phyloP scores from a whole-genome alignment of 2,888 invertebrate genomes.

The Homarus gammarus region DNA sequence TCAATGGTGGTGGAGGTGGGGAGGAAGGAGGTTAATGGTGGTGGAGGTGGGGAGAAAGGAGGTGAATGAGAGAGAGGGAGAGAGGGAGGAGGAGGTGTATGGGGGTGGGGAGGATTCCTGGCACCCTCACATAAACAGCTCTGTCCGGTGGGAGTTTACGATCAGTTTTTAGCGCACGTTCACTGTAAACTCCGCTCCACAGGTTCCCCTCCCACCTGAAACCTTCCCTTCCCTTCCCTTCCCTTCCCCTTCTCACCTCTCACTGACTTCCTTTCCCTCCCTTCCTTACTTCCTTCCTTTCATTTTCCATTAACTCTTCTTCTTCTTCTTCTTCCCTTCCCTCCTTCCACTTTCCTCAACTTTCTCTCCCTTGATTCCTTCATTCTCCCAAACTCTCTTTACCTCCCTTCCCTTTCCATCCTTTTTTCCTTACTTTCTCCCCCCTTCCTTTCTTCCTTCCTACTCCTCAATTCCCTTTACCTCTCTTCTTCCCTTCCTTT shows the following conservation, averaged over 20 bases:
- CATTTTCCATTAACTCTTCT: not conserved
- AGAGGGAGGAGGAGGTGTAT: not conserved
- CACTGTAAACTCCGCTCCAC: conserved; percentile 49
- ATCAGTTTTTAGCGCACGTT: conserved; percentile 38
- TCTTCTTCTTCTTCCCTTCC: not conserved
- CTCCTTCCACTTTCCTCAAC: not conserved
- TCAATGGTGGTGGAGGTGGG: not conserved
- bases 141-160: conserved; percentile 45
- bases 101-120: conserved; percentile 24
- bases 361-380: not conserved
- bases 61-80: not conserved
- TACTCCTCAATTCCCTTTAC: not conserved
- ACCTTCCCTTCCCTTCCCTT: not conserved
- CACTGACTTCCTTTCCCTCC: conserved; percentile 3
- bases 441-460: not conserved
- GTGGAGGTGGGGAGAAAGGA: not conserved
- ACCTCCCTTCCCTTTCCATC: not conserved
- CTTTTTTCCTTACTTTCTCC: not conserved
- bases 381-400: too few relatives aligned
- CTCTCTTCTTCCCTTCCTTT: not conserved
- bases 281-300: not conserved
- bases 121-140: conserved; percentile 56
- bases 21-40: not conserved
- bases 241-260: not conserved
- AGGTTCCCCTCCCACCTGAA: conserved; percentile 10